Conservation (phyloP, 2,888 invertebrate genomes). For the Athalia cordata region DNA sequence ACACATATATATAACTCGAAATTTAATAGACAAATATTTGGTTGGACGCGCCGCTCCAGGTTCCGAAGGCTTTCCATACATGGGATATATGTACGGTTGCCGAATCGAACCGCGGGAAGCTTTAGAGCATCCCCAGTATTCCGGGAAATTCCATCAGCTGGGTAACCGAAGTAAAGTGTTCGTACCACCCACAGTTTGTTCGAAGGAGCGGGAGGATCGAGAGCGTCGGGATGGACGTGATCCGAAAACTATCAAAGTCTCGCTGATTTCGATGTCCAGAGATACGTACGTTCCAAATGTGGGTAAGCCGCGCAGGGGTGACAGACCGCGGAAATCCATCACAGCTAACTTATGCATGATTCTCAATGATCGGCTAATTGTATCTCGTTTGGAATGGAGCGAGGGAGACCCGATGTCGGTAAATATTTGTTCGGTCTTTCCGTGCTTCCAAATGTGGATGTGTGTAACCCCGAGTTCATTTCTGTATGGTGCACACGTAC, state of each 20-base stretch:
- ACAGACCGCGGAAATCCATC: slow-evolving; percentile 39
- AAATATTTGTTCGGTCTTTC: slow-evolving; percentile 27
- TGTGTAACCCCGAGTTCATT: too few relatives aligned
- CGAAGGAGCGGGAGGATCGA: neutral
- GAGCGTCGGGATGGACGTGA: slow-evolving; percentile 1
- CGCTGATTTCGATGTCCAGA: slow-evolving; percentile 1
- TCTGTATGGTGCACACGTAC: neutral
- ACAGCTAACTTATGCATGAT: slow-evolving; percentile 35
- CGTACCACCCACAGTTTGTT: too few relatives aligned
- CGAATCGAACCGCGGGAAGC: too few relatives aligned
- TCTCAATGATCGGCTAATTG: slow-evolving; percentile 42
- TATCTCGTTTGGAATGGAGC: slow-evolving; percentile 24
- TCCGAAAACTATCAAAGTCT: slow-evolving; percentile 36
- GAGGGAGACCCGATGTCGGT: slow-evolving; percentile 33
- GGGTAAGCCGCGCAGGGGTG: neutral
- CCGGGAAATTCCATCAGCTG: neutral
- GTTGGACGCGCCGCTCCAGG: neutral
- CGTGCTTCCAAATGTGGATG: too few relatives aligned
- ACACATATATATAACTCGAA: neutral
- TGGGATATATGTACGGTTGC: neutral
- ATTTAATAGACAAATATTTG: slow-evolving; percentile 41
- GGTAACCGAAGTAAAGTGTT: neutral
- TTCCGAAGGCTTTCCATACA: neutral
- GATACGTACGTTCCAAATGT: too few relatives aligned
- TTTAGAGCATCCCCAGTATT: neutral